Conservation (phyloP, 35 echinoderm and acorn worm species). For the Chiridota heheva region DNA sequence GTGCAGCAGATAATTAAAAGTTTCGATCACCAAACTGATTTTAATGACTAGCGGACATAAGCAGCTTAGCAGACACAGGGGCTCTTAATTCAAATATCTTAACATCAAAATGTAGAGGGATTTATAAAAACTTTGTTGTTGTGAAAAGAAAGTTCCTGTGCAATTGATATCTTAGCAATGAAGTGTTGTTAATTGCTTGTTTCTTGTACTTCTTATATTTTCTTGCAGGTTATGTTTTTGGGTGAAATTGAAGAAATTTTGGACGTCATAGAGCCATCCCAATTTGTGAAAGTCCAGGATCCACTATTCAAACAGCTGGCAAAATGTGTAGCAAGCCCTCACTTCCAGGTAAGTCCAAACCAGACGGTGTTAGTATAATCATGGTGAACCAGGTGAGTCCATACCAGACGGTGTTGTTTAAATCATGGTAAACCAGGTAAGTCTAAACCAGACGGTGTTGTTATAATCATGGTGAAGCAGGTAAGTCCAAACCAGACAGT, state of each 20-base stretch:
- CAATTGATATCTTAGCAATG: no score
- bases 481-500: not conserved
- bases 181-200: no score
- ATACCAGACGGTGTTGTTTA: not conserved
- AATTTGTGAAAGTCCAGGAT: constrained; percentile 95
- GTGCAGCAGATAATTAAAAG: no score
- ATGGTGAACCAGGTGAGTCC: not conserved
- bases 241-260: constrained; percentile 99
- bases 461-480: not conserved
- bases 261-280: constrained; percentile 95
- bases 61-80: no score
- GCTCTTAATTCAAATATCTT: no score
- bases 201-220: no score
- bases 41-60: no score
- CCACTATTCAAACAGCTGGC: constrained; percentile 84
- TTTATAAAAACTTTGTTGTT: no score
- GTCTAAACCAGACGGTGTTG: not conserved
- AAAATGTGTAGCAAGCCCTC: constrained; percentile 98
- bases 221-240: constrained; percentile 98
- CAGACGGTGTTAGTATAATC: no score
- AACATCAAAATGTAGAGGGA: no score
- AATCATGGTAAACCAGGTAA: constrained; percentile 71
- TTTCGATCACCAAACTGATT: no score
- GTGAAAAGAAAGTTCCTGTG: no score
- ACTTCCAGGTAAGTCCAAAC: constrained; percentile 85